Evolutionary conservation across 2,888 invertebrate species (phyloP), one percentile per base, ranked within the genome.

Genomic region (Gastracanthus pulcherrimus): DNA sequence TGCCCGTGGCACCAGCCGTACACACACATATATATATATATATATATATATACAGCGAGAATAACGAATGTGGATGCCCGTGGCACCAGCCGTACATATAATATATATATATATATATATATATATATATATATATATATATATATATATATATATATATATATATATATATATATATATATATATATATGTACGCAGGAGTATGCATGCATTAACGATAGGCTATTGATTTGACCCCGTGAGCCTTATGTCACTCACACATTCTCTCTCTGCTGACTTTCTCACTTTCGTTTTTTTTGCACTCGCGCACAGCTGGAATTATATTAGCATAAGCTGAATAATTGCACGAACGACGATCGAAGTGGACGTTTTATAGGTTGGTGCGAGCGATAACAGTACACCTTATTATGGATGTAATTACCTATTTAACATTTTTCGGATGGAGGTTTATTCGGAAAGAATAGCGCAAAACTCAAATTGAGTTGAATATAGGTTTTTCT

Each of bases 161-260:
- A 16, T 29, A 9, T 11, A 9, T n/a, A 31, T 19, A 5, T 16
- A 34, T 41, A 19, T 23, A 26, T 19, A 13, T 34, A 2, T 64
- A 16, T 1, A 26, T 29, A 19, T 7, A 23, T 7, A 75, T 64
- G 41, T 58, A 55, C 36, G 34, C n/a, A 48, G n/a, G 16, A 29
- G 51, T 16, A 38, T 29, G 41, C 26, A 74, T 66, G 60, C 67
- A 74, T 58, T n/a, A 26, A 36, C 51, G 70, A 31, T n/a, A 84
- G 82, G 84, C 85, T 89, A 88, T 89, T 86, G 88, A 89, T 89
- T 88, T 87, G 87, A 87, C 87, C 86, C 83, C 85, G 85, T 83
- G 80, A 81, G 82, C 84, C 69, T 62, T 48, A 9, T 38, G 23
- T 1, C 76, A 75, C 70, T 72, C 48, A 60, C 41, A 70, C 66